Base-by-base conservation (phyloP, 2,113 vertebrate genomes). In the Myodes glareolus region DNA sequence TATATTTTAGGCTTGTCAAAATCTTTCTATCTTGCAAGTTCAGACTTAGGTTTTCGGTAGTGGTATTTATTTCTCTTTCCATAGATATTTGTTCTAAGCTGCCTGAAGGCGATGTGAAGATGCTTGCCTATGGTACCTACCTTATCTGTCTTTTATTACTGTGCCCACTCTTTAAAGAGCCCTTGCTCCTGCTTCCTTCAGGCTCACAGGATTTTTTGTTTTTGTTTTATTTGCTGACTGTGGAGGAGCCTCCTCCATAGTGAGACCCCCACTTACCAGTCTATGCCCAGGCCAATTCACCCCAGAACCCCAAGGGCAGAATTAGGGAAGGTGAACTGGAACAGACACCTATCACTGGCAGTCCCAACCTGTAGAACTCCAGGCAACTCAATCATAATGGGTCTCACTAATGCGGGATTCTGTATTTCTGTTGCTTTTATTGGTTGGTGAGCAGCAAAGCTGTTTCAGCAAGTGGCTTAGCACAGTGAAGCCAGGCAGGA, bases 1-100 rank as follows among this genome's bases (percentile, higher is more conserved):
- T 91, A 31, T 39, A 55, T 82, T 91, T 84, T n/a, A 55, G 36
- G 17, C 12, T 36, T 94, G n/a, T 82, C 72, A 55, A 93, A 94
- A 42, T 3, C 39, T 68, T 81, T 58, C 42, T 70, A 14, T 4
- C 0, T 1, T 93, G 31, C 33, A 88, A 80, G n/a, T 81, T 47
- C 36, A 92, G 92, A 94, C 88, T 13, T 5, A 52, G 36, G 10
- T 42, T 61, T 90, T 85, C 16, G 47, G 65, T 33, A 21, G 4
- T 45, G n/a, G 21, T 31, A 55, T 63, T 52, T n/a, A 39, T 55
- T 17, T 23, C 39, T 25, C 31, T 25, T 23, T 84, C 65, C 10
- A 23, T 23, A 21, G 2, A 23, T 68, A 50, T 76, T 92, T 61
- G 39, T 50, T 94, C 13, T 67, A 55, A 88, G 47, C 29, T 67